phyloP scores from a whole-genome alignment of 37 sponge, comb jelly and placozoan species.

The Beroe ovata region DNA sequence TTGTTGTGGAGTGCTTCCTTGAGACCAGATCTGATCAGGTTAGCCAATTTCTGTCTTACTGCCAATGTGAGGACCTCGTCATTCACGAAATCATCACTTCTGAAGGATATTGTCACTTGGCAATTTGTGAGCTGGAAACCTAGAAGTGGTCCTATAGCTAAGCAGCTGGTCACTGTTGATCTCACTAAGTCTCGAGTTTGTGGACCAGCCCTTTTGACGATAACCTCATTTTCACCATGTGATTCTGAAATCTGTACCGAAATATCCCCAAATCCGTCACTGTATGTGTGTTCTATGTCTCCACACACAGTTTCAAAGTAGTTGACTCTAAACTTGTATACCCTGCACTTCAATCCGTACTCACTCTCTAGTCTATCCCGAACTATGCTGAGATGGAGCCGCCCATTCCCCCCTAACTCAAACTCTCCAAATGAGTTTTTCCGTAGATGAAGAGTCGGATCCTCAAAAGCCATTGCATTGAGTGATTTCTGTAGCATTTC shows the following conservation, averaged over 20 bases:
- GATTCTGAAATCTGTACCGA: neutral
- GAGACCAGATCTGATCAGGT: neutral
- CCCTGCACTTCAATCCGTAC: conserved; percentile 1
- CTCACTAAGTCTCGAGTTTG: conserved; percentile 7
- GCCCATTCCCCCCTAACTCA: conserved; percentile 24
- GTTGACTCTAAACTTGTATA: conserved; percentile 31
- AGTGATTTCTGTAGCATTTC: neutral
- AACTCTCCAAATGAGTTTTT: neutral
- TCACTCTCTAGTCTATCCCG: conserved; percentile 24
- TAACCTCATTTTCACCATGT: neutral
- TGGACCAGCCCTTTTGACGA: neutral
- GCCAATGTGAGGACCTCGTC: neutral
- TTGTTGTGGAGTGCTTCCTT: neutral
- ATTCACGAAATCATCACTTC: neutral
- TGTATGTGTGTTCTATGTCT: neutral
- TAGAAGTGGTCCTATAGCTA: conserved; percentile 19
- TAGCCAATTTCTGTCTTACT: neutral
- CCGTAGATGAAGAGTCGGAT: neutral
- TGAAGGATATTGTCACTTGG: conserved; percentile 3
- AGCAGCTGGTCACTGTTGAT: neutral
- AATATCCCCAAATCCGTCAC: neutral
- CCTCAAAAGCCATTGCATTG: conserved; percentile 27
- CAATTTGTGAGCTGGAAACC: conserved; percentile 19
- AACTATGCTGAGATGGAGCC: conserved; percentile 49
- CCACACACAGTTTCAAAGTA: neutral